Evolutionary conservation across 2,113 vertebrate species (phyloP).

Genomic region (Callorhinus ursinus): DNA sequence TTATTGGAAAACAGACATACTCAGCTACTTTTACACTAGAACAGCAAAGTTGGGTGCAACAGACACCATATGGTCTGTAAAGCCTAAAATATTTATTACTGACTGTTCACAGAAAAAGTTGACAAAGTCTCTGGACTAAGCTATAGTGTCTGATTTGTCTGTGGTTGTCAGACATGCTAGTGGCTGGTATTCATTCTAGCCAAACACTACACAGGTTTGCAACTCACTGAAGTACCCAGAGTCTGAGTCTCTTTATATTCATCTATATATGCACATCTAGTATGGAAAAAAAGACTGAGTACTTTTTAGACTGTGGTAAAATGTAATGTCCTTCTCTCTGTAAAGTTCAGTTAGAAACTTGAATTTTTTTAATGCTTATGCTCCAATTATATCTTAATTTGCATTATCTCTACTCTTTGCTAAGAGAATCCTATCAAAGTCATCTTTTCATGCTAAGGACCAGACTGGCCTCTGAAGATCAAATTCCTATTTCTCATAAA

Average conservation of each 20-base stretch:
- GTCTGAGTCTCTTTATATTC: background rate
- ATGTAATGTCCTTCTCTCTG: background rate
- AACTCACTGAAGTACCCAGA: background rate
- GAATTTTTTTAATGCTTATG: background rate
- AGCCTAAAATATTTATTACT: background rate
- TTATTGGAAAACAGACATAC: background rate
- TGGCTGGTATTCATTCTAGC: background rate
- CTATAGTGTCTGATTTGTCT: background rate
- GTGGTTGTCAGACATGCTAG: background rate
- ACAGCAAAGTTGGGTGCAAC: background rate
- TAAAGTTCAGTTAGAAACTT: constrained; percentile 39
- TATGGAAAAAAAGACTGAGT: background rate
- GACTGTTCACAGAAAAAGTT: background rate
- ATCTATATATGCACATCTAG: background rate
- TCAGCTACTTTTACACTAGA: background rate
- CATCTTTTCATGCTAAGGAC: constrained; percentile 9
- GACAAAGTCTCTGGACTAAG: background rate
- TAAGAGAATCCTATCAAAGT: constrained; percentile 12
- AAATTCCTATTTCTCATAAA: constrained; percentile 51
- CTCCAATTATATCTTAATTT: constrained; percentile 41
- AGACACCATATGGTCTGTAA: background rate
- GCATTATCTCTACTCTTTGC: background rate
- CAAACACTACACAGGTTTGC: constrained; percentile 12
- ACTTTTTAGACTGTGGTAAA: background rate
- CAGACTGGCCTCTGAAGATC: background rate